phyloP scores from a whole-genome alignment of 2,888 invertebrate species.

The Nasonovia ribisnigri region DNA sequence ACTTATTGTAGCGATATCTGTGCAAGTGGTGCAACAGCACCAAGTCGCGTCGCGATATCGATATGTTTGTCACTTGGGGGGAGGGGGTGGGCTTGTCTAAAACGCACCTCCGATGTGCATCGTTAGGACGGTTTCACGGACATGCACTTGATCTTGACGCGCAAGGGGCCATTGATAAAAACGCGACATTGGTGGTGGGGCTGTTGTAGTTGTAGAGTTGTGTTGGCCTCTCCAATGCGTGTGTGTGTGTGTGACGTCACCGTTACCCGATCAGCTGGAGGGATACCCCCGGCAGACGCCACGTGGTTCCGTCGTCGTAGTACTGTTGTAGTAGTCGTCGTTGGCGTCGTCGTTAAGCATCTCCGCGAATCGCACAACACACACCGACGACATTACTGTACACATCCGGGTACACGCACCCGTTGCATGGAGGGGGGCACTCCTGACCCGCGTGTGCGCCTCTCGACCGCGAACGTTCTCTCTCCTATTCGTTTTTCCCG shows the following conservation, averaged over 20 bases:
- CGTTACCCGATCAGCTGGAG: constrained; percentile 59
- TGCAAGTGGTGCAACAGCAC: not conserved
- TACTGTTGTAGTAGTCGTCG: not conserved
- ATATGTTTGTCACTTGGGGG: not conserved
- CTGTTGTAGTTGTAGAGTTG: constrained; percentile 18
- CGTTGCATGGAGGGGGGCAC: constrained; percentile 10
- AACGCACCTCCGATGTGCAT: constrained; percentile 14
- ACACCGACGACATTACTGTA: not conserved
- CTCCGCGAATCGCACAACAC: constrained; percentile 44
- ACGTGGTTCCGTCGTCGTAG: constrained; percentile 53
- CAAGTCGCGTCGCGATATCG: not conserved
- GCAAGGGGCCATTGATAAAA: constrained; percentile 61
- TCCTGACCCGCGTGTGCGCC: not conserved
- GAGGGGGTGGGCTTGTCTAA: not conserved
- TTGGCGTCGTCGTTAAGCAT: constrained; percentile 26
- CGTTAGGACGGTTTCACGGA: constrained; percentile 42
- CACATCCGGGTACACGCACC: not conserved
- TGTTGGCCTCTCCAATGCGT: constrained; percentile 53
- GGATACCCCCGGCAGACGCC: constrained; percentile 59
- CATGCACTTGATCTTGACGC: constrained; percentile 63
- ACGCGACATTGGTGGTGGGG: constrained; percentile 46
- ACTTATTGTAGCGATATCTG: not conserved
- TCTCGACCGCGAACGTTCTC: constrained; percentile 26
- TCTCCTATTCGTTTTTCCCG: constrained; percentile 28
- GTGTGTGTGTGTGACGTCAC: constrained; percentile 52